phyloP scores from a whole-genome alignment of 2,113 vertebrate genomes.

The Chinchilla lanigera region DNA sequence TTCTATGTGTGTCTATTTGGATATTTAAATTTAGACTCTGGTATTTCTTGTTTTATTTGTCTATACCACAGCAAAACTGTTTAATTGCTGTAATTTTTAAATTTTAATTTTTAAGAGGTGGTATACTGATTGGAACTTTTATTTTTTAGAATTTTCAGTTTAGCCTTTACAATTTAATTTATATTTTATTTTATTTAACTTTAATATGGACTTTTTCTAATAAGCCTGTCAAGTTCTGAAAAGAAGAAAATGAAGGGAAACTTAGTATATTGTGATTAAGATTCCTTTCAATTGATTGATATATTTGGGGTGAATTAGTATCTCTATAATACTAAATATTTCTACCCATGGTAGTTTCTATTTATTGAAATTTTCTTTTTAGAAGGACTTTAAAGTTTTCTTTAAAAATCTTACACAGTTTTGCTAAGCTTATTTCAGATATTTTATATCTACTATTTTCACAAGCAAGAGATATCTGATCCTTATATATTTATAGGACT shows the following conservation, averaged over 20 bases:
- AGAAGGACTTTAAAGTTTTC: not conserved
- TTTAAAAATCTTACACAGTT: not conserved
- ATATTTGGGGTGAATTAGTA: not conserved
- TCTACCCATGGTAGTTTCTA: not conserved
- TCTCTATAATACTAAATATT: slow-evolving; percentile 19
- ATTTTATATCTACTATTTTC: slow-evolving; percentile 17
- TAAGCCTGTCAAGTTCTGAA: not conserved
- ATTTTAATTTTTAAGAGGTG: not conserved
- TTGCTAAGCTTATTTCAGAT: slow-evolving; percentile 15
- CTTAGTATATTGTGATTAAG: not conserved
- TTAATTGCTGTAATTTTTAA: not conserved
- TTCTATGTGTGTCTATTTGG: not conserved
- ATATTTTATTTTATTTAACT: not conserved
- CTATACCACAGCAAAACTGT: not conserved
- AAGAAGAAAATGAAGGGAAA: not conserved
- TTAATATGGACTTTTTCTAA: slow-evolving; percentile 8
- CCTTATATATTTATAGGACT: slow-evolving; percentile 18
- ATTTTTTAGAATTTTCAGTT: slow-evolving; percentile 22
- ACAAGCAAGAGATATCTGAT: not conserved
- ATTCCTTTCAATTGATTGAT: not conserved
- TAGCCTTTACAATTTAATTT: not conserved
- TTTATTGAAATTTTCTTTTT: slow-evolving; percentile 18
- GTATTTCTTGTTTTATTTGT: not conserved
- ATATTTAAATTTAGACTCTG: not conserved
- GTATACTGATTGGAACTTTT: not conserved